Percentiles rank a stretch among this genome's conserved stretches.
phyloP scores from a whole-genome alignment of 2,888 invertebrate genomes.

The Ornithoptera priamus region DNA sequence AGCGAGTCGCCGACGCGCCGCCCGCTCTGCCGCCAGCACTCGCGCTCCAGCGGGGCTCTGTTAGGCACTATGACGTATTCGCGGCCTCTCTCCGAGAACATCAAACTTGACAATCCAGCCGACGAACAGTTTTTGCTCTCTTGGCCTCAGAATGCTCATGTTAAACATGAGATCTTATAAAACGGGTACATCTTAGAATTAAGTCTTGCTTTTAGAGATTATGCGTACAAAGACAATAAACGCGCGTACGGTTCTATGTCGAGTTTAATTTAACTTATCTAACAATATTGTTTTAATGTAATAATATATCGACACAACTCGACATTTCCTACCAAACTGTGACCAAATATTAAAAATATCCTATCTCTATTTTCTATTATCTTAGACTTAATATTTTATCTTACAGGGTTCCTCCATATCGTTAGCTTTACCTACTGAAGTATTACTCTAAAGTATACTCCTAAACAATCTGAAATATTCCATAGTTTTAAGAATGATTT shows the following conservation, averaged over 20 bases:
- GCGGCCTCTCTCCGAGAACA: slow-evolving; percentile 61
- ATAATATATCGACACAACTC: slow-evolving; percentile 51
- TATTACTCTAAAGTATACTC: slow-evolving; percentile 70
- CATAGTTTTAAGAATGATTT: slow-evolving; percentile 61
- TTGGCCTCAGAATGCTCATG: slow-evolving; percentile 71
- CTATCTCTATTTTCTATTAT: slow-evolving; percentile 65
- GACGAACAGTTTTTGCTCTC: slow-evolving; percentile 78
- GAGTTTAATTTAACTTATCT: slow-evolving; percentile 57
- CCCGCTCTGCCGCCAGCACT: slow-evolving; percentile 71
- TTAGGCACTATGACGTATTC: slow-evolving; percentile 70
- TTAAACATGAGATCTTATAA: slow-evolving; percentile 65
- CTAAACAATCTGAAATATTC: slow-evolving; percentile 67
- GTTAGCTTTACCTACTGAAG: slow-evolving; percentile 77
- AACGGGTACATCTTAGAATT: slow-evolving; percentile 54
- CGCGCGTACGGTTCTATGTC: slow-evolving; percentile 59
- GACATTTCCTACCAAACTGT: slow-evolving; percentile 62
- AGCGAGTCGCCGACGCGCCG: slow-evolving; percentile 81
- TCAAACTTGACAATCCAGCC: slow-evolving; percentile 52
- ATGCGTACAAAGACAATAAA: slow-evolving; percentile 62
- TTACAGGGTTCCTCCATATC: slow-evolving; percentile 80
- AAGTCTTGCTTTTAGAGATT: slow-evolving; percentile 22
- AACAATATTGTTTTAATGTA: slow-evolving; percentile 55
- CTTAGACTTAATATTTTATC: slow-evolving; percentile 69
- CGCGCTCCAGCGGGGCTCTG: slow-evolving; percentile 75
- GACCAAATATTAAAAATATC: slow-evolving; percentile 67